These are phyloP conservation scores for Tenthredo livida DNA, from an alignment of 2,888 invertebrate genomes.

Conservation along the genomic window DNA sequence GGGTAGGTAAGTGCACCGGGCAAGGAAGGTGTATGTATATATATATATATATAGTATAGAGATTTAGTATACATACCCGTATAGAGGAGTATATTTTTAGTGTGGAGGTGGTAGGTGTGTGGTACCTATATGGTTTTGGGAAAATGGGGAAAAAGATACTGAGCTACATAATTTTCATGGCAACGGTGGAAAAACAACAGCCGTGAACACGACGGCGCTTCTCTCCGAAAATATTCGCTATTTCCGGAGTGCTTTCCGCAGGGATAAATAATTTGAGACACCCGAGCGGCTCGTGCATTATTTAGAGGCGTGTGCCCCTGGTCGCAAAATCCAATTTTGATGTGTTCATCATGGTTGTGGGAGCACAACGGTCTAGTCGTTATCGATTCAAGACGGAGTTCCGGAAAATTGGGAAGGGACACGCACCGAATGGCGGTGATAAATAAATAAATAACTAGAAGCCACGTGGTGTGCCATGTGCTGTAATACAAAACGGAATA, in stretches of 20 bases:
- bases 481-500: constrained; percentile 36
- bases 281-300: constrained; percentile 48
- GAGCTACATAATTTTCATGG: background rate
- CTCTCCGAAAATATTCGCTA: constrained; percentile 35
- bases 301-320: constrained; percentile 41
- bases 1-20: constrained; percentile 7
- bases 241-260: constrained; percentile 48
- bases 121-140: background rate
- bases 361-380: constrained; percentile 49
- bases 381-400: constrained; percentile 53
- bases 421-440: constrained; percentile 53
- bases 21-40: background rate
- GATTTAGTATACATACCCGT: background rate
- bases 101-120: background rate
- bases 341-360: constrained; percentile 51
- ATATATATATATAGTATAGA: background rate
- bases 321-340: constrained; percentile 53
- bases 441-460: constrained; percentile 51
- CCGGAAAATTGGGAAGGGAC: constrained; percentile 53
- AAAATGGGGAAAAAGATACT: background rate
- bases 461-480: constrained; percentile 53
- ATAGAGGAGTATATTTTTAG: background rate
- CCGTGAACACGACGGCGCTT: background rate
- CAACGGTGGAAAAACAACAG: background rate
- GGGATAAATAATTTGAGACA: constrained; percentile 50